Percentiles rank a stretch among this genome's conserved stretches.
phyloP scores from a whole-genome alignment of 2,113 vertebrate genomes.

The Capreolus pygargus region DNA sequence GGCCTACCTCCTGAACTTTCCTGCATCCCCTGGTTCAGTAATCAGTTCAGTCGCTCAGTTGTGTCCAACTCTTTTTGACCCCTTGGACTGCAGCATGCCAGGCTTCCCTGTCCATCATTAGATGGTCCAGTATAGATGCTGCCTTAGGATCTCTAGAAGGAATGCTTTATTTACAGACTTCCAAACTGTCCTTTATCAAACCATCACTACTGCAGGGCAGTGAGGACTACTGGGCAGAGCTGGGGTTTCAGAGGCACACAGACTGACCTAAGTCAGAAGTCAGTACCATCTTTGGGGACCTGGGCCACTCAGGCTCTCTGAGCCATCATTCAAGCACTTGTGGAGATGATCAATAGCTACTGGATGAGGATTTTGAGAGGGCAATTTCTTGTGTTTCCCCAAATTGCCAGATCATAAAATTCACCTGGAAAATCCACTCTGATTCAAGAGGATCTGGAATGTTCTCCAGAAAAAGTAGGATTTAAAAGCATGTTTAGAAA shows the following conservation, averaged over 20 bases:
- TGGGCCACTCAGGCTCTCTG: neutral
- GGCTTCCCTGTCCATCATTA: neutral
- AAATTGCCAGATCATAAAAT: neutral
- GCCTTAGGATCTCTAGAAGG: neutral
- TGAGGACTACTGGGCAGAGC: neutral
- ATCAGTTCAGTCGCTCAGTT: neutral
- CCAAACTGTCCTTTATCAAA: neutral
- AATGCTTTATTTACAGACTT: neutral
- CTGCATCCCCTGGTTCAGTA: neutral
- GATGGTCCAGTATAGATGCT: neutral
- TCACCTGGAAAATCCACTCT: neutral
- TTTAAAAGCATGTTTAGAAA: neutral
- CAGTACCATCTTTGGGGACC: neutral
- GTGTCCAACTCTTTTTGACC: accelerated
- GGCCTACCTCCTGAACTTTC: neutral
- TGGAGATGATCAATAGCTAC: too few relatives aligned
- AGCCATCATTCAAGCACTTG: accelerated
- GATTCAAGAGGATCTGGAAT: neutral
- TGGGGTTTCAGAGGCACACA: neutral
- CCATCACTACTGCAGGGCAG: accelerated
- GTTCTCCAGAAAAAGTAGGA: neutral
- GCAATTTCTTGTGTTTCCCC: neutral
- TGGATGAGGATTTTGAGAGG: neutral
- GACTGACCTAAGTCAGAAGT: neutral
- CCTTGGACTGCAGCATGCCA: neutral